These are phyloP conservation scores for Sciaenops ocellatus DNA, from an alignment of 2,797 vertebrate genomes.

Conservation along the genomic window DNA sequence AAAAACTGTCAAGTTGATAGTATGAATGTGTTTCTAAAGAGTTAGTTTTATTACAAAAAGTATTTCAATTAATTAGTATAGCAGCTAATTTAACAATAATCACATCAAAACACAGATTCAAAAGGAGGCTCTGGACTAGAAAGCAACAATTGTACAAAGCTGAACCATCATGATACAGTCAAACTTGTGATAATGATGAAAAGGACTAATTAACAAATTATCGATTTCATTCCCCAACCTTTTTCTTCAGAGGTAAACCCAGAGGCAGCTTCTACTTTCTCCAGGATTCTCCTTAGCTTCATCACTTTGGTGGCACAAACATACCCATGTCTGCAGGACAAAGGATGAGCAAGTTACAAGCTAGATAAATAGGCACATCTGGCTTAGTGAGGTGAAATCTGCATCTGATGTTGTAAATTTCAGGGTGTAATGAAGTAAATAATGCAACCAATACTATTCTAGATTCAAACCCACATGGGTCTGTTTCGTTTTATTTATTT, in stretches of 20 bases:
- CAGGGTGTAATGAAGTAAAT: neutral
- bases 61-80: neutral
- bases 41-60: neutral
- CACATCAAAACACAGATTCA: neutral
- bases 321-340: conserved; percentile 91
- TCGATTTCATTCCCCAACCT: conserved; percentile 80
- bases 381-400: neutral
- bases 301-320: conserved; percentile 99
- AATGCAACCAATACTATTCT: neutral
- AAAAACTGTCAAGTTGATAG: neutral
- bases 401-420: neutral
- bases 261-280: conserved; percentile 97
- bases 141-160: neutral
- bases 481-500: neutral
- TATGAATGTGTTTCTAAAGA: neutral
- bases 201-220: neutral
- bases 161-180: neutral
- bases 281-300: conserved; percentile 97
- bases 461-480: neutral
- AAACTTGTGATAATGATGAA: neutral
- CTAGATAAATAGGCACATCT: neutral
- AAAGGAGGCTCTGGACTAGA: neutral
- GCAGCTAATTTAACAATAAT: neutral
- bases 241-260: conserved; percentile 99
- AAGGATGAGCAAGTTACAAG: neutral